Evolutionary conservation across 2,797 vertebrate species (phyloP).

Genomic region (Thalassophryne amazonica): DNA sequence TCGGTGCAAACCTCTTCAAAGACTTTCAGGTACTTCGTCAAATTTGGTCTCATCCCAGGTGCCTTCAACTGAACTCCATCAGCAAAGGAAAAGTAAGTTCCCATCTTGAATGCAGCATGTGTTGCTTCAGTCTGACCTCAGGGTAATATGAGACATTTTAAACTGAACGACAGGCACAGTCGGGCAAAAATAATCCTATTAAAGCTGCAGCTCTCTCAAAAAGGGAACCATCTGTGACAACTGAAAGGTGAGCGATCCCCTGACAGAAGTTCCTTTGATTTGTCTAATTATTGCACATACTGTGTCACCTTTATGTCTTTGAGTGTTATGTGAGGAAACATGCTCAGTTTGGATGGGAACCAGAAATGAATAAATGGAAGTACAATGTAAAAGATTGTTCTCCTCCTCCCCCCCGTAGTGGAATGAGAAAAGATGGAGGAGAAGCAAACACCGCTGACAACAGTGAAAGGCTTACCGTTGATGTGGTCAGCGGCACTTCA

Average conservation of each 20-base stretch:
- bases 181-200: conserved; percentile 14
- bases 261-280: no score
- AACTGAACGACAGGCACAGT: neutral
- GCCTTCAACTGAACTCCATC: conserved; percentile 88
- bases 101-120: neutral
- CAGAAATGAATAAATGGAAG: no score
- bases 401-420: conserved; percentile 64
- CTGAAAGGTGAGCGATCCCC: conserved; percentile 28
- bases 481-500: conserved; percentile 18
- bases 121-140: neutral
- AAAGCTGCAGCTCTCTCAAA: neutral
- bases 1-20: conserved; percentile 82
- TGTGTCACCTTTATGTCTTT: no score
- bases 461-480: conserved; percentile 71
- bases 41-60: conserved; percentile 98
- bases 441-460: conserved; percentile 20
- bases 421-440: conserved; percentile 69
- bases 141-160: neutral
- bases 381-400: no score
- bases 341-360: no score
- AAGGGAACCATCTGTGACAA: neutral
- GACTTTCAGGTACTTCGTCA: conserved; percentile 93
- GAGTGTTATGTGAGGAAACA: no score
- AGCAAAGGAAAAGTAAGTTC: conserved; percentile 84
- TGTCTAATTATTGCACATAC: no score